phyloP scores from a whole-genome alignment of 1,140 invertebrate species.

The Sinella curviseta region DNA sequence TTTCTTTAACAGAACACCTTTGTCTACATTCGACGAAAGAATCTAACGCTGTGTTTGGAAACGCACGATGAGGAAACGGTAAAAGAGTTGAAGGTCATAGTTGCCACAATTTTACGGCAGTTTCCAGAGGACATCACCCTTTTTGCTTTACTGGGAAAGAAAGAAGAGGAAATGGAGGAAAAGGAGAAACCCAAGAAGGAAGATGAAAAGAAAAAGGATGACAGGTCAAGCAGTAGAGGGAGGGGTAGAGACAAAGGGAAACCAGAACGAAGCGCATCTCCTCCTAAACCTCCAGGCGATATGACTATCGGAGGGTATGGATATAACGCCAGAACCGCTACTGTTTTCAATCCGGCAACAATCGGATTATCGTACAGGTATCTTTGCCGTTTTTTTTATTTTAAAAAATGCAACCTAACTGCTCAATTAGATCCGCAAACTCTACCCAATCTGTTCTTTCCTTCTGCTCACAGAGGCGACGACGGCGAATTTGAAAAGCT shows the following conservation, averaged over 20 bases:
- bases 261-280: neutral
- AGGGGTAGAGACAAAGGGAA: neutral
- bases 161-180: conserved; percentile 4
- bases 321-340: neutral
- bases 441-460: neutral
- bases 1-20: neutral
- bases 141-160: neutral
- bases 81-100: neutral
- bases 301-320: neutral
- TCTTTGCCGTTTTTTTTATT: neutral
- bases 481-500: conserved; percentile 15
- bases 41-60: conserved; percentile 2
- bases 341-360: neutral
- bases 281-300: neutral
- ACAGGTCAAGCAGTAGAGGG: no score
- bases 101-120: conserved; percentile 9
- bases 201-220: neutral
- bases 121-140: conserved; percentile 4
- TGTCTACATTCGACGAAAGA: neutral
- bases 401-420: neutral
- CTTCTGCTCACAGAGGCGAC: neutral
- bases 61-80: neutral
- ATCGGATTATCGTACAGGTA: neutral
- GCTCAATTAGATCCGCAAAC: neutral
- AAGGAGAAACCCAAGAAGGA: neutral